Base-by-base conservation (phyloP, 1,140 invertebrate genomes). In the Tetraneura akinire region DNA sequence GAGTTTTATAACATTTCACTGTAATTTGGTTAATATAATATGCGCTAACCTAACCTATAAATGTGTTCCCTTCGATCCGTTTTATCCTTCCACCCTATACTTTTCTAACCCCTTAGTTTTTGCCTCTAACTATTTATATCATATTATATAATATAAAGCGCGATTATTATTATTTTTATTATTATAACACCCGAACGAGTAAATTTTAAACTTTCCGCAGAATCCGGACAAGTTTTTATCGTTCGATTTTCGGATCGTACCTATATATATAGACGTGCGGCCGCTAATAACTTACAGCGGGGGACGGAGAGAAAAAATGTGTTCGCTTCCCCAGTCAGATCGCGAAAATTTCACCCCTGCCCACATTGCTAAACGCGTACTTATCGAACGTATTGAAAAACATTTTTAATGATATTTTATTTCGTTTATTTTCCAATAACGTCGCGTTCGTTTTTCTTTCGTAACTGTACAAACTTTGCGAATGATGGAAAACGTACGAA, bases 151-250 rank as follows among this genome's bases (percentile, higher is more conserved):
- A n/a, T n/a, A n/a, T n/a, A n/a, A n/a, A n/a, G n/a, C n/a, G n/a
- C n/a, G n/a, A n/a, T n/a, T n/a, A n/a, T n/a, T n/a, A n/a, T n/a
- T n/a, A n/a, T n/a, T n/a, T n/a, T n/a, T n/a, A n/a, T n/a, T n/a
- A n/a, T n/a, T n/a, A n/a, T n/a, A n/a, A n/a, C n/a, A n/a, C n/a
- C n/a, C n/a, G n/a, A n/a, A n/a, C n/a, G 60, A n/a, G 60, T 78
- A 60, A 62, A 78, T 78, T 78, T 47, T 47, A 62, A 78, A 78
- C 53, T 62, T 78, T 78, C 14, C 11, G 16, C 10, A 8, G 51
- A 45, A 21, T 47, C 45, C 45, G 16, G 51, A 51, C 47, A 51
- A 49, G 47, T 51, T 49, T 71, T 71, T 71, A 71, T 71, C 68
- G 64, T 66, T 66, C 32, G 32, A 66, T 23, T 71, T 37, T 71